These are phyloP conservation scores for Hemicrepidius hirtus DNA, from an alignment of 2,888 invertebrate species.

Conservation along the genomic window DNA sequence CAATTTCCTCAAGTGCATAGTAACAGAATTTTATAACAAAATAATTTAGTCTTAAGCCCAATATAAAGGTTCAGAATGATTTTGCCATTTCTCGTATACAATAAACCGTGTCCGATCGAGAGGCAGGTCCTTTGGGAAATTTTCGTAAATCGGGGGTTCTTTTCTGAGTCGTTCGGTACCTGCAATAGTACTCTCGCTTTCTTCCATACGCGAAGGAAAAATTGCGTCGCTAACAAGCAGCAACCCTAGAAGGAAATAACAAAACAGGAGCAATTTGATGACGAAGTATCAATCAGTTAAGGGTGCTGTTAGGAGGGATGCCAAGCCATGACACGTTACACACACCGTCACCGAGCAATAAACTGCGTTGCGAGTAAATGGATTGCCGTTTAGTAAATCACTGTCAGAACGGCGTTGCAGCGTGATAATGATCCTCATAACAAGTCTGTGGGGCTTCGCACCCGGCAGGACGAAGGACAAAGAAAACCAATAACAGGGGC, in stretches of 20 bases:
- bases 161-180: neutral
- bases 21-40: too few species aligned
- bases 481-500: slow-evolving; percentile 33
- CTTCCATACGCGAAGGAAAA: neutral
- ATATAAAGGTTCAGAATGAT: slow-evolving; percentile 3
- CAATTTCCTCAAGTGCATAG: too few species aligned
- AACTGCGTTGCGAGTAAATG: slow-evolving; percentile 26
- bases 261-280: slow-evolving; percentile 21
- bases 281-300: slow-evolving; percentile 29
- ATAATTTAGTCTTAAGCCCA: neutral
- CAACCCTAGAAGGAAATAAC: slow-evolving; percentile 16
- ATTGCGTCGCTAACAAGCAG: slow-evolving; percentile 11
- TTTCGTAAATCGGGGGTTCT: slow-evolving; percentile 1
- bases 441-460: slow-evolving; percentile 31
- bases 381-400: slow-evolving; percentile 45
- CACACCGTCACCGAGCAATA: slow-evolving; percentile 26
- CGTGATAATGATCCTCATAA: slow-evolving; percentile 44
- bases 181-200: neutral
- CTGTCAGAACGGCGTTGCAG: slow-evolving; percentile 40
- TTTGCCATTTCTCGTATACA: neutral
- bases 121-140: slow-evolving; percentile 7
- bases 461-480: slow-evolving; percentile 23
- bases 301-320: slow-evolving; percentile 16
- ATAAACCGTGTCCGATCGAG: neutral
- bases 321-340: slow-evolving; percentile 18